phyloP scores from a whole-genome alignment of 2,113 vertebrate species.

The Oceanodroma tethys region DNA sequence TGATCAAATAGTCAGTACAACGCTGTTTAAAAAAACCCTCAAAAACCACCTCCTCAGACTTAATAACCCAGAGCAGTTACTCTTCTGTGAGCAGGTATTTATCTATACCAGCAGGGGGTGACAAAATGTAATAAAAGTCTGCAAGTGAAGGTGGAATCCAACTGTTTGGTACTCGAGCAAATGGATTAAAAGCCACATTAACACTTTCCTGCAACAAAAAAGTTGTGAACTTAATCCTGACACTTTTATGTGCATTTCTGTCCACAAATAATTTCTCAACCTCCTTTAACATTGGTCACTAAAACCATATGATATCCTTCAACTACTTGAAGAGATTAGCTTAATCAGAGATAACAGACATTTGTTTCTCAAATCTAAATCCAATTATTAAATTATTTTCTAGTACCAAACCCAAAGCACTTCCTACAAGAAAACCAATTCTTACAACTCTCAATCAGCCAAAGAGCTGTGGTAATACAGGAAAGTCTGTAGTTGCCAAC shows the following conservation, averaged over 20 bases:
- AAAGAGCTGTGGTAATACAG: fast-evolving
- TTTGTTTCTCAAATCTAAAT: neutral
- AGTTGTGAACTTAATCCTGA: neutral
- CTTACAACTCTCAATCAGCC: neutral
- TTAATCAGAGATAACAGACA: neutral
- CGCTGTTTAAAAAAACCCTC: neutral
- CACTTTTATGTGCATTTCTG: neutral
- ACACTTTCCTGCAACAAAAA: neutral
- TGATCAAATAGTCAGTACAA: neutral
- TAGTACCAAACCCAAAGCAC: neutral
- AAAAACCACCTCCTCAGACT: neutral
- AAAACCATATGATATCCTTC: neutral
- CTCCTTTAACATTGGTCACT: neutral
- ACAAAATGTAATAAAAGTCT: neutral
- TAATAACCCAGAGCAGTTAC: neutral
- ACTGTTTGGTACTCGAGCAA: neutral
- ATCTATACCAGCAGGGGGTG: neutral
- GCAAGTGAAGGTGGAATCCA: neutral
- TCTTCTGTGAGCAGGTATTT: neutral
- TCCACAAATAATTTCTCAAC: neutral
- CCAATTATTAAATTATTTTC: neutral
- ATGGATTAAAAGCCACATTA: neutral
- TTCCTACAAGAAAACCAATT: neutral
- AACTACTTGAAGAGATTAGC: neutral
- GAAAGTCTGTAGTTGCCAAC: fast-evolving